Evolutionary conservation across 2,113 vertebrate genomes (phyloP).

Genomic region (Peromyscus polionotus): DNA sequence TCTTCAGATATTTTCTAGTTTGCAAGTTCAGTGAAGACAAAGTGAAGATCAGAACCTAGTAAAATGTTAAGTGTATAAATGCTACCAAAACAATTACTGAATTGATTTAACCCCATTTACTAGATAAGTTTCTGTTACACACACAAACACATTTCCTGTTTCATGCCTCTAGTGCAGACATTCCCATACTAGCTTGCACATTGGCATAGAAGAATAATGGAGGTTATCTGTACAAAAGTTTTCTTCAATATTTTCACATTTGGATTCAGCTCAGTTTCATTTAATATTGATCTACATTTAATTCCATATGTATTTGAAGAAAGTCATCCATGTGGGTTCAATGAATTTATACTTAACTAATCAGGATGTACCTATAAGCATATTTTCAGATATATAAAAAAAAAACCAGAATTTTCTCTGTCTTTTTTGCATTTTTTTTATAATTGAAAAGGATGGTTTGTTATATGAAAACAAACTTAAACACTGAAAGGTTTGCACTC

Average conservation of each 20-base stretch:
- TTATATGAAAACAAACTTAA: not conserved
- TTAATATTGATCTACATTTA: not conserved
- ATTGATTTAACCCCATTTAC: not conserved
- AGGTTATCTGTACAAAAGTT: not conserved
- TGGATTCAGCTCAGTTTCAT: not conserved
- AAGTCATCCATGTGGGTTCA: not conserved
- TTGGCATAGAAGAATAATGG: not conserved
- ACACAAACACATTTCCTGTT: not conserved
- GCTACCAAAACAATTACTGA: conserved; percentile 8
- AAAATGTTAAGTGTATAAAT: not conserved
- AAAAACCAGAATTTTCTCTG: not conserved
- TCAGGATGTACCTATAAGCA: not conserved
- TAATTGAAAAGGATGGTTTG: not conserved
- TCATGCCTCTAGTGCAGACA: too few relatives aligned
- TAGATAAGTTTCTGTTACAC: not conserved
- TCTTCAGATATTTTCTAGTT: not conserved
- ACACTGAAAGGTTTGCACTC: not conserved
- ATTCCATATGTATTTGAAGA: not conserved
- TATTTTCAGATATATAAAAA: not conserved
- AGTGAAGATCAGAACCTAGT: not conserved
- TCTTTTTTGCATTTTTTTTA: not conserved
- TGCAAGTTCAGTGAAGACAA: not conserved
- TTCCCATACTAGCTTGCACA: not conserved
- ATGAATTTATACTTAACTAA: conserved; percentile 25
- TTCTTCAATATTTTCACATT: not conserved